A percentile compares a stretch with the other conserved stretches of the same genome.
phyloP scores from a whole-genome alignment of 1,140 invertebrate genomes.

The Bombus waltoni region DNA sequence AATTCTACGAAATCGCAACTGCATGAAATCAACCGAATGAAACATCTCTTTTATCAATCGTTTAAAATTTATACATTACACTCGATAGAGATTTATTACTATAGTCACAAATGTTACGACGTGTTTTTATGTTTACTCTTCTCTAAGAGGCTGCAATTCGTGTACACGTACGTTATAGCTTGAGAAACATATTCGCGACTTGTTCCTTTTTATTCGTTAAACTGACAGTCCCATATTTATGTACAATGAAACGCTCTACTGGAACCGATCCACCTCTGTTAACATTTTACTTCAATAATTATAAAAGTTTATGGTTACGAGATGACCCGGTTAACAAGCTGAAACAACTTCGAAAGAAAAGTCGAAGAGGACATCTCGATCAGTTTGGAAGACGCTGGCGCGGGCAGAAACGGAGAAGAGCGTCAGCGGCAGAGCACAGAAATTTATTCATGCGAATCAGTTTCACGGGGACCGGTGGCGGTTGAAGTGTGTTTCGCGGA shows the following conservation, averaged over 20 bases:
- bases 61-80: too few species aligned
- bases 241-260: neutral
- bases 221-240: too few species aligned
- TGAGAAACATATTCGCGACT: too few species aligned
- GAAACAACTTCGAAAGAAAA: neutral
- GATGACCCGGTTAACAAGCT: neutral
- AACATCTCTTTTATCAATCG: too few species aligned
- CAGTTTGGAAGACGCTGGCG: neutral
- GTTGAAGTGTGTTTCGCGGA: constrained; percentile 23
- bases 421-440: neutral
- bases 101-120: too few species aligned
- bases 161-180: too few species aligned
- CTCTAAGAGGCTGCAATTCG: too few species aligned
- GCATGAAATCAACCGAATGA: too few species aligned
- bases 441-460: constrained; percentile 66
- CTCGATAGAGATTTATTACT: too few species aligned
- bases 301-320: neutral
- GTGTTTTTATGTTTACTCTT: too few species aligned
- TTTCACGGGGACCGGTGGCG: constrained; percentile 33
- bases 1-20: too few species aligned
- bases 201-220: too few species aligned
- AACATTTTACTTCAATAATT: neutral
- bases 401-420: neutral
- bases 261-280: neutral
- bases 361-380: neutral